These are phyloP conservation scores for Drosophila insularis DNA, from an alignment of 1,140 invertebrate genomes.

Conservation along the genomic window DNA sequence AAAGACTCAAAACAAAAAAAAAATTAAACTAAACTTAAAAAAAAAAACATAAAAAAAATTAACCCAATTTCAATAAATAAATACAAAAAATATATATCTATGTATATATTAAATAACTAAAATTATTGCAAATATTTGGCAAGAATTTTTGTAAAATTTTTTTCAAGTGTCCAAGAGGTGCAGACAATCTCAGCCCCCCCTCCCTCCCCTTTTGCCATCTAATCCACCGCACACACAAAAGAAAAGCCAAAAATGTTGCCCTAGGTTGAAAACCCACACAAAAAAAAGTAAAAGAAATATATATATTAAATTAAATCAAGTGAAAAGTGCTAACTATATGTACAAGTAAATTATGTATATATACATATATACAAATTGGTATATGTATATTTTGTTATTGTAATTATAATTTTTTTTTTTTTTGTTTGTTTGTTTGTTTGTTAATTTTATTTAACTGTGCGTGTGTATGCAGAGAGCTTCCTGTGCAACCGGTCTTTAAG, in stretches of 20 bases:
- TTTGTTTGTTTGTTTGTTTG: constrained; percentile 12
- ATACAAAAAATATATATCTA: neutral
- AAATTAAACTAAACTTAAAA: neutral
- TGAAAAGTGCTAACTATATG: constrained; percentile 1
- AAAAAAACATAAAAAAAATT: constrained; percentile 12
- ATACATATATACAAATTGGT: neutral
- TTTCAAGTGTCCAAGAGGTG: constrained; percentile 2
- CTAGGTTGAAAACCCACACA: neutral
- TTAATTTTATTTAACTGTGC: constrained; percentile 34
- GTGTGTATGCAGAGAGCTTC: constrained; percentile 47
- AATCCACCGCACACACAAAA: neutral
- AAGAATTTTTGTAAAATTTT: neutral
- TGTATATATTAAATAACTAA: no score
- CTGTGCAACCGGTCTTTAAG: constrained; percentile 68
- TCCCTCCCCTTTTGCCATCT: neutral
- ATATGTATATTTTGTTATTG: constrained; percentile 5
- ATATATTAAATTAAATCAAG: neutral
- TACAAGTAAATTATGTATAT: neutral
- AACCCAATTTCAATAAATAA: neutral
- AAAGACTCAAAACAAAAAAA: constrained; percentile 15
- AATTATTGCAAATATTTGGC: neutral
- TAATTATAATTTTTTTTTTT: constrained; percentile 25
- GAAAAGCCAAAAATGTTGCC: neutral
- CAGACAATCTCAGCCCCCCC: neutral
- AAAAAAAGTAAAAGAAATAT: neutral